Conservation (phyloP, 2,888 invertebrate species). For the Myopa testacea region DNA sequence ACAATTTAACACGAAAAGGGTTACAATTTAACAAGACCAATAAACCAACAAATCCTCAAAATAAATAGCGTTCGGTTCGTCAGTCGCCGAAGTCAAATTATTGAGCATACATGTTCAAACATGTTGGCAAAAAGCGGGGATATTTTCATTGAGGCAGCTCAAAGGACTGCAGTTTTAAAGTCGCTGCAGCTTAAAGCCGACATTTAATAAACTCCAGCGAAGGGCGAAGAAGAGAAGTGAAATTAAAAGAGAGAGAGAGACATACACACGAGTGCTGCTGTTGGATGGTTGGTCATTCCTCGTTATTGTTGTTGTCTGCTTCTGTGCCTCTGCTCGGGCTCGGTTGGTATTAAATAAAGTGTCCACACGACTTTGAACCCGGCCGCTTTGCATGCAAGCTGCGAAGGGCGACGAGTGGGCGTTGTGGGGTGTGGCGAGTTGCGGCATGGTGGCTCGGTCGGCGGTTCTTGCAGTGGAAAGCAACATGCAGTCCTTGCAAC, state of each 20-base stretch:
- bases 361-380: constrained; percentile 19
- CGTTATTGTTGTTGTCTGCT: background rate
- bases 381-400: background rate
- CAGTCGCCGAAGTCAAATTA: background rate
- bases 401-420: background rate
- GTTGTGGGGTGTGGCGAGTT: background rate
- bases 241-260: background rate
- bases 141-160: background rate
- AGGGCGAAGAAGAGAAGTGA: constrained; percentile 12
- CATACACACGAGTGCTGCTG: background rate
- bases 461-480: background rate
- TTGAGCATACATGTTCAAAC: background rate
- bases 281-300: background rate
- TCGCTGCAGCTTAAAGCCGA: constrained; percentile 10
- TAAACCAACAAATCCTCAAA: too few relatives aligned
- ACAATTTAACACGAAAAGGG: background rate
- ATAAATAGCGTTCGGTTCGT: background rate
- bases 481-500: background rate
- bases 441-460: background rate
- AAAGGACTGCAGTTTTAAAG: background rate
- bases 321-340: background rate
- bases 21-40: background rate
- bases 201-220: constrained; percentile 32
- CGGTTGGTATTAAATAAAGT: background rate
- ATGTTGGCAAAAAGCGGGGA: background rate